Evolutionary conservation across 2,113 vertebrate genomes (phyloP), one percentile per base, ranked within the genome.

Genomic region (Trematomus loennbergii): DNA sequence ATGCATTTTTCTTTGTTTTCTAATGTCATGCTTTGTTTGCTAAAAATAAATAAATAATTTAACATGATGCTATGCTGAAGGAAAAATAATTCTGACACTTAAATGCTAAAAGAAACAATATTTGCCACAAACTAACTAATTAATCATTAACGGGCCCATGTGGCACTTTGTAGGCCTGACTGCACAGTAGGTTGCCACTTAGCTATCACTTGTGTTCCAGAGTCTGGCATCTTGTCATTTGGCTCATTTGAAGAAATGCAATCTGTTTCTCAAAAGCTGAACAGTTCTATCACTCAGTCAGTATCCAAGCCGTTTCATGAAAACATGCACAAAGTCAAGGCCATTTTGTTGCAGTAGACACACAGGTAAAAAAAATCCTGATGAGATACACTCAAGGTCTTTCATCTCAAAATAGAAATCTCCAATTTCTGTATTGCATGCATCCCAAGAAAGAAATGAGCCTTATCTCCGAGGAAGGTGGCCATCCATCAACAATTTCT

Each of bases 401-500:
- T 84, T 62, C 82, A 88, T 84, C 81, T 87, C 80, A 86, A 57
- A 89, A 87, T 29, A 73, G 40, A 89, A 90, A 90, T 87, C 79
- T 87, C 52, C 58, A 54, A 20, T 85, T 90, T 83, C 81, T 81
- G 61, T 75, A 85, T 78, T 83, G 63, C 75, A 80, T 48, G 33
- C 55, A 82, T 62, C 55, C 58, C 67, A 71, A 80, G 75, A 89
- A 82, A 91, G 89, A 93, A 92, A 94, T 87, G 80, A 90, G 78
- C 69, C 88, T 92, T 88, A 92, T 93, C 89, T 86, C 58, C 5
- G 75, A 79, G 79, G 61, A 88, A 67, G 89, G 89, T 79, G 87
- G 82, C 89, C 88, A 94, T 94, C 92, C 87, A 90, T 94, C 93
- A 95, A 84, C 80, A 62, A 84, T 82, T 87, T 86, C 87, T 91